phyloP scores from a whole-genome alignment of 2,113 vertebrate species.

The Craseonycteris thonglongyai region DNA sequence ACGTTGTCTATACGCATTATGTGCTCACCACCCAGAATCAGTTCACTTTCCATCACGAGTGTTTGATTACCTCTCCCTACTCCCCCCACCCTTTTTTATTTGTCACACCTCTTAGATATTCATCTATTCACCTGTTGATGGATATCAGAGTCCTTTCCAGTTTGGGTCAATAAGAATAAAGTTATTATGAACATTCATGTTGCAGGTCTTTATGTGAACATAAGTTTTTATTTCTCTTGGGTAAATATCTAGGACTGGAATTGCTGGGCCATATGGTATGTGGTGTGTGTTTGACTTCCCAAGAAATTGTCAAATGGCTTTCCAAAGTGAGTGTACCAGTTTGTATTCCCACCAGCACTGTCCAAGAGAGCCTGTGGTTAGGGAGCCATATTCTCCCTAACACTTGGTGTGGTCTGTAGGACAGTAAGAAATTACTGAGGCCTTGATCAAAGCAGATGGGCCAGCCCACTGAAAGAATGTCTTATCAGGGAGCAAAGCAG shows the following conservation, averaged over 20 bases:
- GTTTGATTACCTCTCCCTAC: too few species aligned
- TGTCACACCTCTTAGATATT: too few species aligned
- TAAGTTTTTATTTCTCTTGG: neutral
- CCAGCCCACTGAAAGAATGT: too few species aligned
- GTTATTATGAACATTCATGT: neutral
- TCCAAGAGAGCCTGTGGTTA: neutral
- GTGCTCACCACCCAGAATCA: too few species aligned
- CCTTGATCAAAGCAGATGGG: too few species aligned
- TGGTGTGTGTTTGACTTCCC: neutral
- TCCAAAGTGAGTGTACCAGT: neutral
- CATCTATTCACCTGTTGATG: neutral
- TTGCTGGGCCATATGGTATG: neutral
- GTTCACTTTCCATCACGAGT: too few species aligned
- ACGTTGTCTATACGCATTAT: too few species aligned
- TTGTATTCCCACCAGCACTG: neutral
- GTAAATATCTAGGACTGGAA: neutral
- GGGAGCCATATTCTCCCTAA: neutral
- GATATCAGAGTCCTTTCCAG: neutral
- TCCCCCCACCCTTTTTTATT: too few species aligned
- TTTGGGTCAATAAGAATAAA: neutral
- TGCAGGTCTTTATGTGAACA: neutral
- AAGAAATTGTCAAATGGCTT: neutral
- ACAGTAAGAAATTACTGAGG: too few species aligned
- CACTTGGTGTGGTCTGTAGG: neutral
- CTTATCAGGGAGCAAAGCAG: too few species aligned